Conservation (phyloP, 2,888 invertebrate species). For the Eupithecia tripunctaria region DNA sequence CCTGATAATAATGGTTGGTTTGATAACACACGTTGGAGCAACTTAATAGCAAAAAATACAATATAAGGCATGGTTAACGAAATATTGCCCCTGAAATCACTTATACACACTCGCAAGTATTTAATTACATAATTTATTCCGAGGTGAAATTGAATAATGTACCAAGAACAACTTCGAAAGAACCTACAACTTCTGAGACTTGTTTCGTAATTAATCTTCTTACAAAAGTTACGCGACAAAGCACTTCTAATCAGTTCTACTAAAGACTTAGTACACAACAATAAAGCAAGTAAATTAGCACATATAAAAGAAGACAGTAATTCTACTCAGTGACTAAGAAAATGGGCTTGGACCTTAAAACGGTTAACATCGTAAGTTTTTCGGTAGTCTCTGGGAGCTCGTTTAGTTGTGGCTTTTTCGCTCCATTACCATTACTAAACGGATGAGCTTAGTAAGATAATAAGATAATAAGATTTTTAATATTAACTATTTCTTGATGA, state of each 20-base stretch:
- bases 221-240: slow-evolving; percentile 17
- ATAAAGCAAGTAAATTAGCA: slow-evolving; percentile 1
- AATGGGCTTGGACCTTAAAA: neutral
- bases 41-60: too few species aligned
- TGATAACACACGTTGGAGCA: neutral
- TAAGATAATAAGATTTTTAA: neutral
- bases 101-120: neutral
- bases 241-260: slow-evolving; percentile 17
- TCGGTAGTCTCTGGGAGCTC: neutral
- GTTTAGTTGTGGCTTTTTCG: neutral
- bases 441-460: neutral
- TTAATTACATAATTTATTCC: neutral
- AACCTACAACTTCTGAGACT: slow-evolving; percentile 4
- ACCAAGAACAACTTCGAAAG: slow-evolving; percentile 13
- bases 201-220: slow-evolving; percentile 25
- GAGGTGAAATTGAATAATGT: slow-evolving; percentile 10
- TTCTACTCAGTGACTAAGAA: slow-evolving; percentile 12
- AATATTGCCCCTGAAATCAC: neutral
- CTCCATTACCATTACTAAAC: neutral
- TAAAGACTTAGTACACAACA: neutral
- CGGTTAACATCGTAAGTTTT: slow-evolving; percentile 17
- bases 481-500: neutral
- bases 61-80: neutral
- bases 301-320: slow-evolving; percentile 1
- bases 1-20: neutral